phyloP scores from a whole-genome alignment of 2,797 vertebrate species.

The Squalus acanthias region DNA sequence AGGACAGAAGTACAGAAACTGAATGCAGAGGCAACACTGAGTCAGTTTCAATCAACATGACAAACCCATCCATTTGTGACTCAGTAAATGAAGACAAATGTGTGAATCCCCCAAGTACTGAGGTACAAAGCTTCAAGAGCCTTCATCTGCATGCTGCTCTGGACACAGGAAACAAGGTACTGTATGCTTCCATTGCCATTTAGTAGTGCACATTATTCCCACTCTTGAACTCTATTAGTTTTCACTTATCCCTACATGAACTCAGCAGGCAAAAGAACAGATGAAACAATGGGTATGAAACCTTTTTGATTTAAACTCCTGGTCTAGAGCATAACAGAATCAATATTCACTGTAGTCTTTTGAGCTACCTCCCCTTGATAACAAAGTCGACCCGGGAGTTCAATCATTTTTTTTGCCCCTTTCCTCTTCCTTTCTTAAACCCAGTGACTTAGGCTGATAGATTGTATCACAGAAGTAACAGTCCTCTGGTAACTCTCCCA shows the following conservation, averaged over 20 bases:
- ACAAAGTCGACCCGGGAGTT: neutral
- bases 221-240: neutral
- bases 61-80: neutral
- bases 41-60: neutral
- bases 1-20: neutral
- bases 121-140: constrained; percentile 2
- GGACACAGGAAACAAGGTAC: neutral
- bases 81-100: neutral
- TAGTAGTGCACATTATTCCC: neutral
- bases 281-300: neutral
- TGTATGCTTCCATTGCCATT: neutral
- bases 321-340: neutral
- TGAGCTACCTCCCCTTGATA: neutral
- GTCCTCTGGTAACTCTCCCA: neutral
- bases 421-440: neutral
- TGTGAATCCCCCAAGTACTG: constrained; percentile 8
- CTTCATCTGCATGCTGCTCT: neutral
- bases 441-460: neutral
- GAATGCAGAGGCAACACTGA: neutral
- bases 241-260: neutral
- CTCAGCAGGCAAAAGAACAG: neutral
- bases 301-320: neutral
- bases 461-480: neutral
- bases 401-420: neutral
- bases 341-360: neutral